Percentiles rank a stretch among this genome's conserved stretches.
These are phyloP conservation scores for Saguinus midas DNA, from an alignment of 2,113 vertebrate species.

Conservation along the genomic window DNA sequence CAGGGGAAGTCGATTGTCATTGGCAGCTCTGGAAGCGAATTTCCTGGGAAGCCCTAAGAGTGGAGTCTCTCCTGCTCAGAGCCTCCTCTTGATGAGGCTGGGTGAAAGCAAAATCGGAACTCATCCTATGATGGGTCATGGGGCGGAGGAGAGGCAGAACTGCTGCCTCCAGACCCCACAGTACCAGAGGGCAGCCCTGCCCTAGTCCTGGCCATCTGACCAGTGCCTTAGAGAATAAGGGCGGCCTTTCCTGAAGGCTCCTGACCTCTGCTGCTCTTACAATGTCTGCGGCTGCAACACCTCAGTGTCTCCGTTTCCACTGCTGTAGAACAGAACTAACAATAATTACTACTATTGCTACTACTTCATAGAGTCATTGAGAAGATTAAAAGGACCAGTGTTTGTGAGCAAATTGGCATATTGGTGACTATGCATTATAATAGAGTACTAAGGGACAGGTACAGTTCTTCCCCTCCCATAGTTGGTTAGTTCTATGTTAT, in stretches of 20 bases:
- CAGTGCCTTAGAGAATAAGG: not conserved
- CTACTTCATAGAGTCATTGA: no score
- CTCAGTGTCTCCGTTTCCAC: not conserved
- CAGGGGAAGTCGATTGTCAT: not conserved
- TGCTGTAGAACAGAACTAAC: not conserved
- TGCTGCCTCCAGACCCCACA: not conserved
- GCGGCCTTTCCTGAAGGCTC: not conserved
- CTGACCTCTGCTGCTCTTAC: not conserved
- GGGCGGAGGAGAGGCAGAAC: not conserved
- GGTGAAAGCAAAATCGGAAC: fast-evolving
- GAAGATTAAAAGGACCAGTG: not conserved
- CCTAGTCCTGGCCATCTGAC: not conserved
- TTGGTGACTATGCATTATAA: no score
- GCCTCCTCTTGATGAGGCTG: not conserved
- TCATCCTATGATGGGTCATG: not conserved
- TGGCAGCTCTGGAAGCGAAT: not conserved
- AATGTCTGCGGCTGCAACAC: fast-evolving
- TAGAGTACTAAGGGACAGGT: not conserved
- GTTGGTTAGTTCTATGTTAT: not conserved
- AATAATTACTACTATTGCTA: not conserved
- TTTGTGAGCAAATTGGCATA: not conserved
- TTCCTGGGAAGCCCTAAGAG: not conserved
- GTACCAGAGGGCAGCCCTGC: no score
- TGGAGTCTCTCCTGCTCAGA: fast-evolving
- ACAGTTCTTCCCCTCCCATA: no score